Evolutionary conservation across 2,797 vertebrate species (phyloP).

Genomic region (Poecile montanus): DNA sequence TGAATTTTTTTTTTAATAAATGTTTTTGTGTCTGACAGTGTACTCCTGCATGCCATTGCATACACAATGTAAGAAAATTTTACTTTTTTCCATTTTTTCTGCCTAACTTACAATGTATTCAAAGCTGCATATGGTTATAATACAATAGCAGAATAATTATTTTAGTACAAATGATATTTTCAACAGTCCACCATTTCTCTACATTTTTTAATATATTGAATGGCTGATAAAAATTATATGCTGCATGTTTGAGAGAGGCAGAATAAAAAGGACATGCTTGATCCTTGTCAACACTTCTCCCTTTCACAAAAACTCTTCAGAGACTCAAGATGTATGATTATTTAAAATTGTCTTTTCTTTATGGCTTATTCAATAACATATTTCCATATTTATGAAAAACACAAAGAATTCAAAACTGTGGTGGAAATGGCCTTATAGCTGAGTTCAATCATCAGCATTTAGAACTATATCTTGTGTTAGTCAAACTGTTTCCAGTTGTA

Average conservation of each 20-base stretch:
- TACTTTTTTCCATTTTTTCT: background rate
- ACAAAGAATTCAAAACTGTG: background rate
- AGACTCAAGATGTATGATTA: background rate
- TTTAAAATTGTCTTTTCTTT: background rate
- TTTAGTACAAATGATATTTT: background rate
- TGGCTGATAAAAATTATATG: background rate
- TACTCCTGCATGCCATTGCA: background rate
- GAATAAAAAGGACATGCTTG: background rate
- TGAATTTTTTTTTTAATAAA: background rate
- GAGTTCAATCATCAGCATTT: background rate
- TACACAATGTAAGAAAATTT: background rate
- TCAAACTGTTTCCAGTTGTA: background rate
- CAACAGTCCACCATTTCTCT: background rate
- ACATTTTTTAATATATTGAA: background rate
- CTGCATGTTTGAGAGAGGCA: background rate
- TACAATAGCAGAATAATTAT: background rate
- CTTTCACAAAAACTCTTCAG: background rate
- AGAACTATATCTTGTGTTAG: background rate
- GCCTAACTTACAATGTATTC: background rate
- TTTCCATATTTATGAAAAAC: conserved; percentile 3
- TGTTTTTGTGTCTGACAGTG: background rate
- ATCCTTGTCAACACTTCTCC: background rate
- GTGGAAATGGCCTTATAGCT: background rate
- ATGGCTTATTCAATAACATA: background rate
- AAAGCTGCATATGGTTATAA: background rate